Conservation (phyloP, 2,113 vertebrate genomes). For the Rhea americana region DNA sequence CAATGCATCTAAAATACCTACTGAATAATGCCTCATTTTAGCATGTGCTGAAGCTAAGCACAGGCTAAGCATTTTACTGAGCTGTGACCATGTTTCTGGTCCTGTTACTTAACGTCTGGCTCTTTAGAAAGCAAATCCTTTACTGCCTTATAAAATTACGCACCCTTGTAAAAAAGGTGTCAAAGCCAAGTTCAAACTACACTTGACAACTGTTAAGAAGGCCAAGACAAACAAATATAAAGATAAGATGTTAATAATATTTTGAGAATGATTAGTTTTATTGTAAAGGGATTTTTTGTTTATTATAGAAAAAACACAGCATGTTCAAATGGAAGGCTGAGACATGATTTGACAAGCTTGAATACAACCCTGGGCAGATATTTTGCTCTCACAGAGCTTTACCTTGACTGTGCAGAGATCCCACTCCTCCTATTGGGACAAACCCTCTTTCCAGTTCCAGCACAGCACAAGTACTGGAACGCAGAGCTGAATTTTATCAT, state of each 20-base stretch:
- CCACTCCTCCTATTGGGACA: background rate
- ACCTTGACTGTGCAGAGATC: background rate
- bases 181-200: background rate
- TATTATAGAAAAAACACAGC: background rate
- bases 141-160: background rate
- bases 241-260: background rate
- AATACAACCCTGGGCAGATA: background rate
- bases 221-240: background rate
- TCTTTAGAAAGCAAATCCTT: conserved; percentile 11
- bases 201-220: background rate
- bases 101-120: background rate
- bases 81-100: background rate
- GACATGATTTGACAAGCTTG: background rate
- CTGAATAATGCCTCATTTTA: background rate
- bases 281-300: background rate
- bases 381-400: background rate
- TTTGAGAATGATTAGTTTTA: background rate
- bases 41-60: background rate
- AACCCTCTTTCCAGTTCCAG: background rate
- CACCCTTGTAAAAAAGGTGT: conserved; percentile 7
- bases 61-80: background rate
- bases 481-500: background rate
- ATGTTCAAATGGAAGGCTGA: background rate
- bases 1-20: background rate
- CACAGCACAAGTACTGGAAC: background rate